A percentile compares a stretch with the other conserved stretches of the same genome.
Conservation (phyloP, 2,113 vertebrate species). For the Piprites chloris region DNA sequence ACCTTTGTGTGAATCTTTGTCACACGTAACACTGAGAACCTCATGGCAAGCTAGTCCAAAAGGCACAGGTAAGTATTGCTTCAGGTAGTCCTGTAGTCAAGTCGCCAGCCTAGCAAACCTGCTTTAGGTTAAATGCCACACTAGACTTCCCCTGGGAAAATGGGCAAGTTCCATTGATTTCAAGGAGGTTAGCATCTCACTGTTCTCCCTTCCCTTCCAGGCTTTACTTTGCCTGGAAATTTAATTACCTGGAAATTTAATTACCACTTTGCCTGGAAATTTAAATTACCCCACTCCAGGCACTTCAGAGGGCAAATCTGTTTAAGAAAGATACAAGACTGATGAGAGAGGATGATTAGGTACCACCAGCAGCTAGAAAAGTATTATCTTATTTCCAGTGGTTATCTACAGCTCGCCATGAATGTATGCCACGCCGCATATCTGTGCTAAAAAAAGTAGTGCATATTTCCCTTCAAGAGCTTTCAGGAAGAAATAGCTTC, state of each 20-base stretch:
- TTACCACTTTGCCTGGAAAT: not conserved
- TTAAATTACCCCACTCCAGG: not conserved
- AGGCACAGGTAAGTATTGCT: not conserved
- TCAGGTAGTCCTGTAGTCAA: not conserved
- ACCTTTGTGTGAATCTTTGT: not conserved
- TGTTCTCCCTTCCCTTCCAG: not conserved
- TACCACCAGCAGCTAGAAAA: not conserved
- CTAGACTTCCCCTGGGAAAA: not conserved
- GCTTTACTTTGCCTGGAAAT: not conserved
- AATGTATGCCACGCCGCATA: not conserved
- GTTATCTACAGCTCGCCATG: not conserved
- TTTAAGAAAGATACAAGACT: not conserved
- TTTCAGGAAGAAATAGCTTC: not conserved
- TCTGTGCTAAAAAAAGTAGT: not conserved
- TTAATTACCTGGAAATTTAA: constrained; percentile 5
- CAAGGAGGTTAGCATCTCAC: not conserved
- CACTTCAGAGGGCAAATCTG: not conserved
- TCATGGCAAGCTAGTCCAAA: not conserved
- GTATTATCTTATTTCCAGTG: not conserved
- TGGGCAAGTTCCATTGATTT: not conserved
- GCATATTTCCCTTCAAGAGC: not conserved
- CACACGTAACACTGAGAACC: rapidly evolving
- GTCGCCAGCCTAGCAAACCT: not conserved
- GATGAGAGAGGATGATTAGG: not conserved
- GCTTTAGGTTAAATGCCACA: not conserved